Evolutionary conservation across 2,888 invertebrate genomes (phyloP).

Genomic region (Drosophila putrida): DNA sequence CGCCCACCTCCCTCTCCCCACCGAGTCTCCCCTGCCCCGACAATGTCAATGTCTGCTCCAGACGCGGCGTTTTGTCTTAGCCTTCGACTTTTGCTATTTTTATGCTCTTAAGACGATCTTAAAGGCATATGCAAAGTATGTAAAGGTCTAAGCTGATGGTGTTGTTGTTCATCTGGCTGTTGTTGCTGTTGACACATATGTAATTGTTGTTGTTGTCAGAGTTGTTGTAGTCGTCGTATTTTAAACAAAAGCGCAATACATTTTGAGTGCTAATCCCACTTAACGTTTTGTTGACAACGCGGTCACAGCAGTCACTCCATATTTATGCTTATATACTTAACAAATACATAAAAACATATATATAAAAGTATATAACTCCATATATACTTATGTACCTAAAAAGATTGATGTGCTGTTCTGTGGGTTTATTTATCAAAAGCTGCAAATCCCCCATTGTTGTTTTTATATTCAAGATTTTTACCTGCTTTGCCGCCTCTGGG

Average conservation of each 20-base stretch:
- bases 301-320: constrained; percentile 32
- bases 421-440: constrained; percentile 31
- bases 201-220: constrained; percentile 49
- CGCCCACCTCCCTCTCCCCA: neutral
- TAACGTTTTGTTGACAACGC: constrained; percentile 74
- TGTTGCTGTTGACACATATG: constrained; percentile 44
- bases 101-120: constrained; percentile 74
- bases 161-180: constrained; percentile 3
- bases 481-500: constrained; percentile 9
- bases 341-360: constrained; percentile 9
- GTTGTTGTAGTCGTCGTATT: constrained; percentile 8
- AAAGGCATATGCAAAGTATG: constrained; percentile 75
- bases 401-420: neutral
- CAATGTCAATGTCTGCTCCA: neutral
- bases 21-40: neutral
- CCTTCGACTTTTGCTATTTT: constrained; percentile 75
- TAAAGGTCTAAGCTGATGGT: constrained; percentile 53
- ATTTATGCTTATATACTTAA: constrained; percentile 7
- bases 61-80: constrained; percentile 38
- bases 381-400: neutral
- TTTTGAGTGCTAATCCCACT: constrained; percentile 65
- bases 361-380: neutral
- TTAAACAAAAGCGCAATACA: constrained; percentile 62
- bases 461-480: neutral
- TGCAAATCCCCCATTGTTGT: constrained; percentile 23